A percentile compares a stretch with the other conserved stretches of the same genome.
phyloP scores from a whole-genome alignment of 2,113 vertebrate genomes.

The Morphnarchus princeps region DNA sequence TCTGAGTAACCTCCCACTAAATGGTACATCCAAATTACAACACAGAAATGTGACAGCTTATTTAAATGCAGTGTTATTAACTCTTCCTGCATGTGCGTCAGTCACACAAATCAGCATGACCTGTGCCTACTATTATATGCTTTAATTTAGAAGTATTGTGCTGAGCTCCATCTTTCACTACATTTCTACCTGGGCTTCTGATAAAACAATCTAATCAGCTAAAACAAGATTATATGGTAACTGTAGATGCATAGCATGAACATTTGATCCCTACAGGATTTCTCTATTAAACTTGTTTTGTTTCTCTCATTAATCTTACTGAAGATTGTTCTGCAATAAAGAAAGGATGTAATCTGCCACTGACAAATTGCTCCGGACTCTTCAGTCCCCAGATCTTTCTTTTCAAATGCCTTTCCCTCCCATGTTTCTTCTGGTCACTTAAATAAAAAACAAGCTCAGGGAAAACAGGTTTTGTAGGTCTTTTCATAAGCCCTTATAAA shows the following conservation, averaged over 20 bases:
- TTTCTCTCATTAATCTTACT: conserved; percentile 46
- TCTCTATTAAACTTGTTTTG: not conserved
- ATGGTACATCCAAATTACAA: not conserved
- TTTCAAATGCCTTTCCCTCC: not conserved
- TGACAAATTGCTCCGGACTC: conserved; percentile 8
- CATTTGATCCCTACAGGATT: conserved; percentile 12
- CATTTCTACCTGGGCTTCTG: not conserved
- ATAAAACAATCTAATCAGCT: conserved; percentile 25
- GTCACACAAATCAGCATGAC: not conserved
- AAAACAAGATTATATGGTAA: conserved; percentile 15
- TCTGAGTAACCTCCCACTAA: not conserved
- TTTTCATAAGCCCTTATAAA: not conserved
- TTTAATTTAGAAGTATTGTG: not conserved
- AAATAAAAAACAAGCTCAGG: not conserved
- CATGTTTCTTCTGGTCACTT: not conserved
- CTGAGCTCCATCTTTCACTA: not conserved
- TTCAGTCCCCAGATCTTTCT: not conserved
- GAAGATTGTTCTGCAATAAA: not conserved
- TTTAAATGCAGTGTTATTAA: not conserved
- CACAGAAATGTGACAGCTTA: not conserved
- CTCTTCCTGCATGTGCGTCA: not conserved
- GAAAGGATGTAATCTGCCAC: conserved; percentile 7
- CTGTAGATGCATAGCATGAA: not conserved
- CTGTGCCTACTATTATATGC: not conserved
- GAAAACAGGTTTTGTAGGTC: not conserved